Evolutionary conservation across 2,888 invertebrate species (phyloP), one percentile per base, ranked within the genome.

Genomic region (Pseudococcus jackbeardsleyi): DNA sequence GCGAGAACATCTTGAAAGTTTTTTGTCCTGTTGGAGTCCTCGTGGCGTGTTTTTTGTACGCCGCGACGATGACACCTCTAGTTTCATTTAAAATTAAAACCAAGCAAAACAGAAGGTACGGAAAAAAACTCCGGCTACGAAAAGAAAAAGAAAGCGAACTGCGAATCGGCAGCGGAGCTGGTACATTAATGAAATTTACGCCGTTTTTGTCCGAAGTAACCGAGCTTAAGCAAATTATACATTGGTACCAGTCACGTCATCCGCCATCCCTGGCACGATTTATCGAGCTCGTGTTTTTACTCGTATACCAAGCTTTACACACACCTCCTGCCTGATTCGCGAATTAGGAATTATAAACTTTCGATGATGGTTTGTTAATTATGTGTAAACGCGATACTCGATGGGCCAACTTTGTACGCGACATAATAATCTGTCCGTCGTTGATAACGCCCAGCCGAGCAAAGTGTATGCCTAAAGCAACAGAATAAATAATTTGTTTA

Each of bases 11-110:
- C 17, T 68, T 15, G 68, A 68, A 68, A 68, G 68, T 68, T 68
- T 68, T 68, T 68, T 68, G 68, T 68, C 26, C 26, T 22, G 68
- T 68, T 33, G 26, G 68, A 68, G 26, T 68, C 68, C 68, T 22
- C 68, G 68, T 68, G 68, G 68, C 68, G 68, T 68, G 22, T 68
- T 68, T 68, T 68, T 68, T 33, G 26, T 68, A 33, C n/a, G n/a
- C n/a, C 68, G 26, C 68, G 26, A 26, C 11, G 22, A 68, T 26
- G 68, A 68, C 68, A 68, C 68, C 59, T 46, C 68, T 22, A 33
- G 68, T 68, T 68, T 68, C 68, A 68, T 68, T 68, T 68, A 68
- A 68, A 68, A 68, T 68, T 68, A 68, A 68, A 59, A 59, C n/a
- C 59, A n/a, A 59, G 59, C 59, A n/a, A 50, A 6, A 50, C 50